These are phyloP conservation scores for Morone chrysops DNA, from an alignment of 2,113 vertebrate genomes.

Conservation along the genomic window DNA sequence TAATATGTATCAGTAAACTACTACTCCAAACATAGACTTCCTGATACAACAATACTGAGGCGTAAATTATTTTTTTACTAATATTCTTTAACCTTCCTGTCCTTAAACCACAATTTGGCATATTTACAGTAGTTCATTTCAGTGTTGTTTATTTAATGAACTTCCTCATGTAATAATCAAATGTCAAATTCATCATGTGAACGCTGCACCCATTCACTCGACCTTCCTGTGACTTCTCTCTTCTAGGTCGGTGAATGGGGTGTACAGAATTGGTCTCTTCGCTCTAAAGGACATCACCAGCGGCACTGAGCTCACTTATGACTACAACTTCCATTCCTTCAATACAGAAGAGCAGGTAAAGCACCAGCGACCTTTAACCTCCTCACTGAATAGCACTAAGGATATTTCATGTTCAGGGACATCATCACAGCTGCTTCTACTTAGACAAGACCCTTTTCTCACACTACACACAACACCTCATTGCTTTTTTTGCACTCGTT, in stretches of 20 bases:
- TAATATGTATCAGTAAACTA: neutral
- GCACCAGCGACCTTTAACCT: neutral
- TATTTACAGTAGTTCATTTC: neutral
- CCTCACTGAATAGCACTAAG: neutral
- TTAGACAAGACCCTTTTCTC: neutral
- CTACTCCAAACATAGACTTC: neutral
- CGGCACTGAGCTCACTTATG: conserved; percentile 95
- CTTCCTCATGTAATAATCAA: neutral
- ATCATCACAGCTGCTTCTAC: neutral
- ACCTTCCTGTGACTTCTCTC: conserved; percentile 15
- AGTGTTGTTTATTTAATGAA: neutral
- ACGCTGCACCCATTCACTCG: neutral
- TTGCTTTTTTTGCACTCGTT: neutral
- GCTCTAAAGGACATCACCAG: conserved; percentile 94
- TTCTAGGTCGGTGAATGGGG: conserved; percentile 95
- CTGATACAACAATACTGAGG: neutral
- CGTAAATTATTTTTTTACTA: neutral
- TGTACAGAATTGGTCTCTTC: conserved; percentile 96
- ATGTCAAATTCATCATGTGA: neutral
- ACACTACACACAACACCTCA: neutral
- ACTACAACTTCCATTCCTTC: conserved; percentile 99
- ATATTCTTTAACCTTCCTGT: neutral
- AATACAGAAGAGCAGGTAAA: conserved; percentile 97
- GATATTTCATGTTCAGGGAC: neutral
- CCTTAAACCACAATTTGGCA: neutral